Conservation (phyloP, 2,113 vertebrate species). For the Salvator merianae region DNA sequence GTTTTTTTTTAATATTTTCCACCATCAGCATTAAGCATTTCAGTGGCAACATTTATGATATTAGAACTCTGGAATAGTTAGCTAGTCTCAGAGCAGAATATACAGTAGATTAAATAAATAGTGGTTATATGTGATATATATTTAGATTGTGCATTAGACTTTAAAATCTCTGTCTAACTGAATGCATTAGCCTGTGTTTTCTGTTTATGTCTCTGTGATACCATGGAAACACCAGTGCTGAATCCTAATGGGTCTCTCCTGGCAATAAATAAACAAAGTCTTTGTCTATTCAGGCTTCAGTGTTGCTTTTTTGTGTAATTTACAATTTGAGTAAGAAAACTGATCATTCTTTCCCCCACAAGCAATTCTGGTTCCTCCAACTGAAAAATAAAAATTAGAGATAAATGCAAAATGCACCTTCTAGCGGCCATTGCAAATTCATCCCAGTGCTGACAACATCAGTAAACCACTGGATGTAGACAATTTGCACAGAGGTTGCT, state of each 20-base stretch:
- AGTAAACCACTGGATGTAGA: neutral
- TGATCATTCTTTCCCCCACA: constrained; percentile 23
- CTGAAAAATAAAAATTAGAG: constrained; percentile 37
- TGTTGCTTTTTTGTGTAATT: constrained; percentile 68
- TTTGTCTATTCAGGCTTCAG: constrained; percentile 75
- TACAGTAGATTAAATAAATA: constrained; percentile 74
- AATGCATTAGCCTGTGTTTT: constrained; percentile 78
- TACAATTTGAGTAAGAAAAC: constrained; percentile 73
- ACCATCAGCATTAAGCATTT: constrained; percentile 30
- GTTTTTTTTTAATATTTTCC: neutral
- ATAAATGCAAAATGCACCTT: constrained; percentile 70
- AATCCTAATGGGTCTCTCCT: constrained; percentile 75
- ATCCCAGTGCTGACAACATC: constrained; percentile 25
- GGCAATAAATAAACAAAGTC: constrained; percentile 80
- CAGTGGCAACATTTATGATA: constrained; percentile 41
- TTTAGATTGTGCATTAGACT: constrained; percentile 78
- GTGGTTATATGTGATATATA: constrained; percentile 72
- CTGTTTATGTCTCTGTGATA: constrained; percentile 78
- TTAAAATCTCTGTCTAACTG: constrained; percentile 78
- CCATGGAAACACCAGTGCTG: constrained; percentile 76
- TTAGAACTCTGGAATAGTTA: constrained; percentile 61
- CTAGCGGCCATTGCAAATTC: constrained; percentile 49
- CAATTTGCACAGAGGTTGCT: constrained; percentile 45
- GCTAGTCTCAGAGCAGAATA: constrained; percentile 47
- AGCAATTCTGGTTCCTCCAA: constrained; percentile 38